Evolutionary conservation across 2,113 vertebrate species (phyloP).

Genomic region (Periophthalmodon schlosseri): DNA sequence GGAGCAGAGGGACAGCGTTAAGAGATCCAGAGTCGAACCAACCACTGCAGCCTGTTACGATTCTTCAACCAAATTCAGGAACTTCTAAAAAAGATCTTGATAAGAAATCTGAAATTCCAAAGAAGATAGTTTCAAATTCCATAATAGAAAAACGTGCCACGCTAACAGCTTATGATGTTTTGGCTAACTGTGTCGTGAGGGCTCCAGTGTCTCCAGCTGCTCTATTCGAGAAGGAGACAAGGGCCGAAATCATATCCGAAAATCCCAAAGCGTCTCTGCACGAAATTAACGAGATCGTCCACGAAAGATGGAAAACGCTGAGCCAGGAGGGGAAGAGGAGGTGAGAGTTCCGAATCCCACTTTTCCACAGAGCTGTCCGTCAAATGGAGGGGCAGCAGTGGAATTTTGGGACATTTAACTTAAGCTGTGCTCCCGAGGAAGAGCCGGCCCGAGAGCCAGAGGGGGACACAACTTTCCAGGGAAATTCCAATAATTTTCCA

Average conservation of each 20-base stretch:
- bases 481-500: no score
- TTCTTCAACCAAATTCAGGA: slow-evolving; percentile 68
- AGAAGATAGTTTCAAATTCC: slow-evolving; percentile 73
- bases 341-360: slow-evolving; percentile 86
- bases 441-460: no score
- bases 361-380: slow-evolving; percentile 59
- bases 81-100: neutral
- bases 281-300: slow-evolving; percentile 77
- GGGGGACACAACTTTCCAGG: no score
- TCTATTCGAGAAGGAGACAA: slow-evolving; percentile 84
- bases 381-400: slow-evolving; percentile 58
- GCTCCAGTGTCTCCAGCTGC: slow-evolving; percentile 83
- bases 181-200: slow-evolving; percentile 82
- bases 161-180: slow-evolving; percentile 88
- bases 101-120: slow-evolving; percentile 14
- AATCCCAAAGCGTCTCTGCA: slow-evolving; percentile 80
- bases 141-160: slow-evolving; percentile 83
- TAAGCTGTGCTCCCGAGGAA: no score
- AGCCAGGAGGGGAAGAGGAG: slow-evolving; percentile 83
- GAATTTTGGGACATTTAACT: slow-evolving; percentile 28
- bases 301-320: slow-evolving; percentile 87
- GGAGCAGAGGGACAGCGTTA: slow-evolving; percentile 85
- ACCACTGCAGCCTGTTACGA: slow-evolving; percentile 82
- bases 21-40: slow-evolving; percentile 68
- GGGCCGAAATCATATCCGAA: slow-evolving; percentile 79